Evolutionary conservation across 2,888 invertebrate species (phyloP).

Genomic region (Tanytarsus gracilentus): DNA sequence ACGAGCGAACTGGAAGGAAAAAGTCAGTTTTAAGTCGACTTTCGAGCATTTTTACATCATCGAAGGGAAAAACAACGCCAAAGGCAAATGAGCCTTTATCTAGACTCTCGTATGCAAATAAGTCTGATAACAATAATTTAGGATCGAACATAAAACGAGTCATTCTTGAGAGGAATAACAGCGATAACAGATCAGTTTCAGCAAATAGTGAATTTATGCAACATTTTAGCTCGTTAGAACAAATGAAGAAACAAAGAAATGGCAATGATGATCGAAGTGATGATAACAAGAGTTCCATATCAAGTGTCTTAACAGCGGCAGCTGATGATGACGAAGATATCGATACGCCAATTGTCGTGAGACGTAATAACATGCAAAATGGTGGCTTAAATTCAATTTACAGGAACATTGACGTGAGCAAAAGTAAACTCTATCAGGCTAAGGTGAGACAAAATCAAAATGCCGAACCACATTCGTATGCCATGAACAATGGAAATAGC

Average conservation of each 20-base stretch:
- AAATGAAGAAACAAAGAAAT: neutral
- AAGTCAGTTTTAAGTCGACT: constrained; percentile 40
- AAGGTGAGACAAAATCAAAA: constrained; percentile 4
- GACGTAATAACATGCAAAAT: neutral
- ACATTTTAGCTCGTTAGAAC: constrained; percentile 33
- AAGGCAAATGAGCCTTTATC: constrained; percentile 33
- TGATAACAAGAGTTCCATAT: constrained; percentile 36
- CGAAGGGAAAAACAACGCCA: constrained; percentile 39
- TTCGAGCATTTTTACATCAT: constrained; percentile 38
- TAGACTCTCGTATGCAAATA: neutral
- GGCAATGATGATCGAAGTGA: constrained; percentile 33
- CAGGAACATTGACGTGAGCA: constrained; percentile 5
- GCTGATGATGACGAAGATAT: constrained; percentile 33
- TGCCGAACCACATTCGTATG: constrained; percentile 8
- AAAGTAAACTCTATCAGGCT: constrained; percentile 15
- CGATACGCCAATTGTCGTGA: neutral
- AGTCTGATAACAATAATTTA: neutral
- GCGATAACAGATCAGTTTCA: constrained; percentile 29
- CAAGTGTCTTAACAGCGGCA: constrained; percentile 37
- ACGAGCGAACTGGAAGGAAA: constrained; percentile 34
- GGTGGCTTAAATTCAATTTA: neutral
- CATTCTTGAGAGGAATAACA: constrained; percentile 37
- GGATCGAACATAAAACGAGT: constrained; percentile 35
- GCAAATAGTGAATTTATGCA: constrained; percentile 33
- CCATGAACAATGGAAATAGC: constrained; percentile 17